These are phyloP conservation scores for Balanococcus diminutus DNA, from an alignment of 2,888 invertebrate genomes.

Conservation along the genomic window DNA sequence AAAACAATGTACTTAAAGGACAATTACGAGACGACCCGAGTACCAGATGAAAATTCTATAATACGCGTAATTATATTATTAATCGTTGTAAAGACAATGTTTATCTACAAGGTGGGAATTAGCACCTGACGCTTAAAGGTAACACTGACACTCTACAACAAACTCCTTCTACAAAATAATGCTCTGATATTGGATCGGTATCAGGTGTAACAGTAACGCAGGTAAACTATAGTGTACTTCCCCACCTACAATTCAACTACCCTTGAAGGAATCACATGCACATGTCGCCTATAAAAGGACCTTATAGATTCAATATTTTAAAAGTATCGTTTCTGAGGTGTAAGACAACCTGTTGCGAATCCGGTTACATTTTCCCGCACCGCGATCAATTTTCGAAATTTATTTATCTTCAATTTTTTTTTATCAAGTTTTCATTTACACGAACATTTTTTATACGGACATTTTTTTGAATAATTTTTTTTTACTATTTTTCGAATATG, in stretches of 20 bases:
- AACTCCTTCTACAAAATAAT: slow-evolving; percentile 39
- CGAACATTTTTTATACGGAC: neutral
- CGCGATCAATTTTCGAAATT: slow-evolving; percentile 36
- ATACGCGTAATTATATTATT: neutral
- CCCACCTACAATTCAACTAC: slow-evolving; percentile 47
- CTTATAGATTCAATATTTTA: slow-evolving; percentile 40
- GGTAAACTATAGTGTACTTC: slow-evolving; percentile 15
- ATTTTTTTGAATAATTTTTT: slow-evolving; percentile 46
- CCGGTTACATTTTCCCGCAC: slow-evolving; percentile 41
- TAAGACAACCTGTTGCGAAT: slow-evolving; percentile 53
- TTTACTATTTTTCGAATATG: slow-evolving; percentile 22
- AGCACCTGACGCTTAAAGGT: neutral
- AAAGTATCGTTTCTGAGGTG: slow-evolving; percentile 52
- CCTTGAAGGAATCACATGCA: slow-evolving; percentile 50
- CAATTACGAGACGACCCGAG: neutral
- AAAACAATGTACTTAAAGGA: neutral
- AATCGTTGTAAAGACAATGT: neutral
- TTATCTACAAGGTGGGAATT: neutral
- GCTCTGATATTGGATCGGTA: slow-evolving; percentile 34
- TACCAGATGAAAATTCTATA: neutral
- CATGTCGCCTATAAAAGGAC: slow-evolving; percentile 51
- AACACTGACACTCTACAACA: slow-evolving; percentile 13
- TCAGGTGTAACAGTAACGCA: slow-evolving; percentile 39
- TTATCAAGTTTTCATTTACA: neutral
- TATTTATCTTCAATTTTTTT: slow-evolving; percentile 30